These are phyloP conservation scores for Labeo catla DNA, from an alignment of 2,113 vertebrate species.

Conservation along the genomic window DNA sequence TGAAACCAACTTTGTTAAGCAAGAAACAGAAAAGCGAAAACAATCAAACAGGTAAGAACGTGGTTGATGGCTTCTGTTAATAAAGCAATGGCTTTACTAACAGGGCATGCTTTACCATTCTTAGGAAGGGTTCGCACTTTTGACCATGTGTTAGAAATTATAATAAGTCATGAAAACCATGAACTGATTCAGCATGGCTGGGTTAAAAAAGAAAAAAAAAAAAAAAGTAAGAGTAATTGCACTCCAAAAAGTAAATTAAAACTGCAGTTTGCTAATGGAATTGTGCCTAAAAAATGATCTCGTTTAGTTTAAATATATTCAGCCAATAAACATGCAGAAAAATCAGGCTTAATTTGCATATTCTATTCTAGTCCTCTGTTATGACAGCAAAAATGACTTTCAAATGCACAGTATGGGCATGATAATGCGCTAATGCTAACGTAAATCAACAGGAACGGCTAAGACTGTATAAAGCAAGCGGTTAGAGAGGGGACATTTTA, in stretches of 20 bases:
- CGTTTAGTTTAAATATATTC: constrained; percentile 9
- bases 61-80: constrained; percentile 66
- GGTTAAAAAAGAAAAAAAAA: background rate
- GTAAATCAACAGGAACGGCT: background rate
- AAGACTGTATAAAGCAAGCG: background rate
- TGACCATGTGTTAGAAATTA: constrained; percentile 43
- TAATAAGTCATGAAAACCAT: constrained; percentile 36
- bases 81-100: constrained; percentile 67
- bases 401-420: background rate
- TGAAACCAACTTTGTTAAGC: constrained; percentile 89
- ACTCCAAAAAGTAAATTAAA: background rate
- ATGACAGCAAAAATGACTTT: constrained; percentile 17
- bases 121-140: constrained; percentile 56
- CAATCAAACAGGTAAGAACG: constrained; percentile 83
- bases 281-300: background rate
- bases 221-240: constrained; percentile 1
- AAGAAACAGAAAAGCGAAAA: constrained; percentile 76
- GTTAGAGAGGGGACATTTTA: constrained; percentile 19
- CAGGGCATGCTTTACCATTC: constrained; percentile 62
- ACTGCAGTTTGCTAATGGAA: background rate
- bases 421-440: background rate
- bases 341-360: background rate
- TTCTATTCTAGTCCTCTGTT: background rate
- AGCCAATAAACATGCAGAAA: constrained; percentile 34
- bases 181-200: constrained; percentile 38